Evolutionary conservation across 2,113 vertebrate genomes (phyloP).

Genomic region (Urocolius indicus): DNA sequence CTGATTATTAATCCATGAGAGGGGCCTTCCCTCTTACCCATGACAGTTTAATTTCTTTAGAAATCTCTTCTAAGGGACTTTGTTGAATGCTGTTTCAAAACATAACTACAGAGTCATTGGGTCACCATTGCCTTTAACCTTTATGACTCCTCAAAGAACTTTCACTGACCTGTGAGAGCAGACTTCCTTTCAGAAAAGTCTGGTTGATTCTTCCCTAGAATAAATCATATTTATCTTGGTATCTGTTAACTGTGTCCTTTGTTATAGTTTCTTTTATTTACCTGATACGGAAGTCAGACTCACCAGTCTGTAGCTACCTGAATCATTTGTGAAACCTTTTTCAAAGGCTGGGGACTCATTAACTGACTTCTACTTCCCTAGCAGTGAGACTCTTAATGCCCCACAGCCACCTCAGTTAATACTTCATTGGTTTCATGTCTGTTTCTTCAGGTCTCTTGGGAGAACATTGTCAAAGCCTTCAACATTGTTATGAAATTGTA

Average conservation of each 20-base stretch:
- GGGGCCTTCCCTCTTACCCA: background rate
- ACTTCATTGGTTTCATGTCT: background rate
- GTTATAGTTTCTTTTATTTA: slow-evolving; percentile 11
- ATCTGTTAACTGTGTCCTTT: background rate
- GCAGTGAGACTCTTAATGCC: background rate
- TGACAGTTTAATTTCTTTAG: slow-evolving; percentile 14
- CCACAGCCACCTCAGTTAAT: background rate
- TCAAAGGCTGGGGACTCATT: background rate
- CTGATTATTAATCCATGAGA: background rate
- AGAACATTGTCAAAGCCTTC: background rate
- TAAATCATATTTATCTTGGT: background rate
- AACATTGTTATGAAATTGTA: background rate
- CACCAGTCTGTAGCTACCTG: background rate
- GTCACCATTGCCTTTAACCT: background rate
- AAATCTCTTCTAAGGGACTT: background rate
- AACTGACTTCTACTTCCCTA: background rate
- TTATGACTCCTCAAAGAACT: background rate
- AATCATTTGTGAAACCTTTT: background rate
- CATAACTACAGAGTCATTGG: background rate
- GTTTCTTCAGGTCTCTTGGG: background rate
- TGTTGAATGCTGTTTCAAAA: background rate
- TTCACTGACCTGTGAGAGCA: background rate
- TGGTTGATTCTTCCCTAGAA: background rate
- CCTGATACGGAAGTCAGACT: background rate
- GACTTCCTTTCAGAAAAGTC: background rate